Conservation (phyloP, 2,888 invertebrate genomes). For the Lasioglossum leucozonium region DNA sequence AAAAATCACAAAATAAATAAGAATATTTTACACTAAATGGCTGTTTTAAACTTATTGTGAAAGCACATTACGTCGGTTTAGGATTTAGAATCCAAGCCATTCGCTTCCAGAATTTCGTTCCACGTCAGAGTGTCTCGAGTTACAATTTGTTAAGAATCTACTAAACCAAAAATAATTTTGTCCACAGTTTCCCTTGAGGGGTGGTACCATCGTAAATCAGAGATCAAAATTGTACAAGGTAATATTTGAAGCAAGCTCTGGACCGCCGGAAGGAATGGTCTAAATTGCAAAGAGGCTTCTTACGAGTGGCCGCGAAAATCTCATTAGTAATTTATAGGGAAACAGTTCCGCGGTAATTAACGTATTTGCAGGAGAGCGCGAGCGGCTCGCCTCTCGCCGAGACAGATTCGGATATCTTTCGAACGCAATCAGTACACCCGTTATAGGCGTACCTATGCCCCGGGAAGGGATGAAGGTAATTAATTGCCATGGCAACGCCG, state of each 20-base stretch:
- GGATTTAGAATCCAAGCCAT: no score
- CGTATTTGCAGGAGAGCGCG: conserved; percentile 58
- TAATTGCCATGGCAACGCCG: conserved; percentile 84
- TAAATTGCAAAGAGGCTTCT: conserved; percentile 43
- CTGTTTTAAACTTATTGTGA: no score
- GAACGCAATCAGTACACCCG: conserved; percentile 79
- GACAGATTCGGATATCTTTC: conserved; percentile 71
- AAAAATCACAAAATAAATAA: no score
- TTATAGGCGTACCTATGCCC: conserved; percentile 78
- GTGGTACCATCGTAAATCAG: not conserved
- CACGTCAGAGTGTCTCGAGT: not conserved
- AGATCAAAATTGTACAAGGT: not conserved
- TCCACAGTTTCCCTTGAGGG: not conserved
- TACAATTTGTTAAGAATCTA: not conserved
- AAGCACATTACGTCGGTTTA: no score
- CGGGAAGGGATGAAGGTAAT: conserved; percentile 84
- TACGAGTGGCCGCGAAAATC: conserved; percentile 51
- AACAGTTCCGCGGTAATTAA: conserved; percentile 60
- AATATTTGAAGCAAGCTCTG: not conserved
- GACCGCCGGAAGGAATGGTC: no score
- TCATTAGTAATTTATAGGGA: conserved; percentile 61
- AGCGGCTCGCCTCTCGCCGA: conserved; percentile 36
- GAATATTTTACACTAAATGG: no score
- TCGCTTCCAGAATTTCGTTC: not conserved
- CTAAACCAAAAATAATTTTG: not conserved